Percentiles rank a stretch among this genome's conserved stretches.
Evolutionary conservation across 2,888 invertebrate genomes (phyloP).

Genomic region (Dascillus cervinus): DNA sequence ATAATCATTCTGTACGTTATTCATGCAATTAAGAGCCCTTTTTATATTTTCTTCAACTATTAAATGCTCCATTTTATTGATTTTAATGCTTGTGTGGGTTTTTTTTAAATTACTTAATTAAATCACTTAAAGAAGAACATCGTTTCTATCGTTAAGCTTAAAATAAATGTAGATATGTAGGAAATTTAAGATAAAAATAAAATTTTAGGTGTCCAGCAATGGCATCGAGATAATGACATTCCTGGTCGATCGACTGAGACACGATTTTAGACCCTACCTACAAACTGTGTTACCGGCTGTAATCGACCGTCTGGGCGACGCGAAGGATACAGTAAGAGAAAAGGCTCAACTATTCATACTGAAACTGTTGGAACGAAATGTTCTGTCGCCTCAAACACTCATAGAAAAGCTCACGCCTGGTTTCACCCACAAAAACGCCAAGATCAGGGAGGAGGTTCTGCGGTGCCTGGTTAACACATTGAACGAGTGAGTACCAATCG

Average conservation of each 20-base stretch:
- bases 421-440: conserved; percentile 84
- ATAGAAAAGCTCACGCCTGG: conserved; percentile 62
- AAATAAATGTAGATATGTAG: background rate
- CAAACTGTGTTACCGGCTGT: conserved; percentile 75
- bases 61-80: no score
- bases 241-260: conserved; percentile 78
- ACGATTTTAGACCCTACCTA: conserved; percentile 80
- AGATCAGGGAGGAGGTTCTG: conserved; percentile 84
- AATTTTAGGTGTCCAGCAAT: conserved; percentile 78
- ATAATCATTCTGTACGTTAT: no score
- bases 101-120: no score
- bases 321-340: conserved; percentile 49
- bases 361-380: conserved; percentile 66
- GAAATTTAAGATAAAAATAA: background rate
- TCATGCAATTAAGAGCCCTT: no score
- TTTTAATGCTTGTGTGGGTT: no score
- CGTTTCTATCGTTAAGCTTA: background rate
- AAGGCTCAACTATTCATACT: conserved; percentile 65
- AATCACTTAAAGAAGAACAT: no score
- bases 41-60: no score
- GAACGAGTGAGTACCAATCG: conserved; percentile 77
- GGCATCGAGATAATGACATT: conserved; percentile 82
- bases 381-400: conserved; percentile 59
- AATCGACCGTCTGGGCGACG: conserved; percentile 64
- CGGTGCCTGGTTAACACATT: conserved; percentile 74